A percentile compares a stretch with the other conserved stretches of the same genome.
Conservation (phyloP, 2,888 invertebrate species). For the Parascotia fuliginaria region DNA sequence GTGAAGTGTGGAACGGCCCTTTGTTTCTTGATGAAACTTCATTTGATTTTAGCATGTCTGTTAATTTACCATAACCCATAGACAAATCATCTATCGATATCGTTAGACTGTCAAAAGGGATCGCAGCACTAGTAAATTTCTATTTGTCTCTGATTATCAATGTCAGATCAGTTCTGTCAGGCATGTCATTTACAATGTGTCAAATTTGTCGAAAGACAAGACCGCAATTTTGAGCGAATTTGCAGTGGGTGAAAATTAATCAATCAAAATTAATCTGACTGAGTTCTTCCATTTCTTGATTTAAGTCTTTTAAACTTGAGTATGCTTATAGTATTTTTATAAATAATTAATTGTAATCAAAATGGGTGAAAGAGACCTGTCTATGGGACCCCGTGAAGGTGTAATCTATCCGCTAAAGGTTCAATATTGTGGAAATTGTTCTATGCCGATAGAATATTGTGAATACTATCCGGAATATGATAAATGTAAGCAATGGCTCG, state of each 20-base stretch:
- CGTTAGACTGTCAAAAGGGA: too few species aligned
- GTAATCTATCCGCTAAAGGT: constrained; percentile 93
- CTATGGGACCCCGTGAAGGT: constrained; percentile 89
- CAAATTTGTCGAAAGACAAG: constrained; percentile 30
- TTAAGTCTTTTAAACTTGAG: constrained; percentile 36
- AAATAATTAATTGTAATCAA: constrained; percentile 39
- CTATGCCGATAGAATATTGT: constrained; percentile 99
- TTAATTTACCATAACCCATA: too few species aligned
- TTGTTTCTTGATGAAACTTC: too few species aligned
- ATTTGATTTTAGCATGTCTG: too few species aligned
- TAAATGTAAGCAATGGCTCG: constrained; percentile 98
- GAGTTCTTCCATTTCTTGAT: constrained; percentile 20
- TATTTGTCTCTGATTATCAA: too few species aligned
- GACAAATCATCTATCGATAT: too few species aligned
- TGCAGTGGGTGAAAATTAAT: constrained; percentile 18
- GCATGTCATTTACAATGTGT: constrained; percentile 10
- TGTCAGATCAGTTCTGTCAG: not conserved
- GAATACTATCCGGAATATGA: constrained; percentile 99
- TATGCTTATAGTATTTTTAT: constrained; percentile 43
- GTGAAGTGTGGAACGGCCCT: too few species aligned
- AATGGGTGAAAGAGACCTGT: constrained; percentile 86
- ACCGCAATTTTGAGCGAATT: constrained; percentile 9
- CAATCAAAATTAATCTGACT: constrained; percentile 8
- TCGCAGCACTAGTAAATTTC: too few species aligned
- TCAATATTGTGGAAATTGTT: constrained; percentile 96